phyloP scores from a whole-genome alignment of 2,113 vertebrate species.

The Cricetomys ansorgei region DNA sequence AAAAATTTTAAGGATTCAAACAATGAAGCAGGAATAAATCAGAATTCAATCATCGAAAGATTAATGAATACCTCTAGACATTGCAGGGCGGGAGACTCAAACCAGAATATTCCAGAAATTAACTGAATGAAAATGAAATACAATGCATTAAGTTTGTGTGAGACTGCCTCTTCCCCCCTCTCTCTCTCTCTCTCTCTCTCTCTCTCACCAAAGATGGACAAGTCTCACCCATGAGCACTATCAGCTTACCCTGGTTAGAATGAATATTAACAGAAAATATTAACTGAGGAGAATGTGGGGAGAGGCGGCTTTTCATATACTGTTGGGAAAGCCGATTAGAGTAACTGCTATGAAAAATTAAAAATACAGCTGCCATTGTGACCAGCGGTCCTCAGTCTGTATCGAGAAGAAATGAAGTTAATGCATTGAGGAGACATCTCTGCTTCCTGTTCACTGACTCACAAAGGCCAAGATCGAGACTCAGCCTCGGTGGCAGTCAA shows the following conservation, averaged over 20 bases:
- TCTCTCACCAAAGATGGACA: background rate
- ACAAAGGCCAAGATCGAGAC: background rate
- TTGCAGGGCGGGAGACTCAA: background rate
- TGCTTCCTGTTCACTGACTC: background rate
- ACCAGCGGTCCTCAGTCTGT: background rate
- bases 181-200: too few species aligned
- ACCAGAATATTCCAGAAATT: background rate
- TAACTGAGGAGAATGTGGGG: background rate
- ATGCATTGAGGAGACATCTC: background rate
- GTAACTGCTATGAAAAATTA: background rate
- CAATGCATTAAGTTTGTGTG: background rate
- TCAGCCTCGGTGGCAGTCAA: background rate
- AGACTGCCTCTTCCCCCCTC: too few species aligned
- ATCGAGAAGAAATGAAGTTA: background rate
- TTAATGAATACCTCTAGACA: background rate
- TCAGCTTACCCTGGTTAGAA: background rate
- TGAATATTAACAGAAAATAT: background rate
- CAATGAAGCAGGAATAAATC: background rate
- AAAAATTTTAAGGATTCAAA: background rate
- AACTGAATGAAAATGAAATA: background rate
- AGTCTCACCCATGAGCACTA: background rate
- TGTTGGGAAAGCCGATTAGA: background rate
- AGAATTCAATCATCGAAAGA: background rate
- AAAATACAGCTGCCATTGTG: background rate
- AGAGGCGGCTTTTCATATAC: background rate